Conservation (phyloP, 2,797 vertebrate genomes). For the Phrynocephalus vlangalii region DNA sequence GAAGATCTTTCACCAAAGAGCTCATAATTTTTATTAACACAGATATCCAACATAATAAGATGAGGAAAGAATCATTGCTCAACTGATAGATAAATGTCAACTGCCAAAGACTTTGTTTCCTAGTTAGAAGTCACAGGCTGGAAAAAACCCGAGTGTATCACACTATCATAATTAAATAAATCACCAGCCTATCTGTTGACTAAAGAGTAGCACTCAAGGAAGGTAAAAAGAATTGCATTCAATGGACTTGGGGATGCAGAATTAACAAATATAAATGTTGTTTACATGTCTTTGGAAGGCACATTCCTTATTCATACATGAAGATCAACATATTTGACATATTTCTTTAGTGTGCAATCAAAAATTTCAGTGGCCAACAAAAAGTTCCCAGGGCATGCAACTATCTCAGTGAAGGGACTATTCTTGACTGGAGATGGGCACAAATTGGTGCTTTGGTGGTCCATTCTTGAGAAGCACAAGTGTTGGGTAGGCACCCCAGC, state of each 20-base stretch:
- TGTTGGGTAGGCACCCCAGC: no score
- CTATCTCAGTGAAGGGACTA: not conserved
- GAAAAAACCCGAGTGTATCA: not conserved
- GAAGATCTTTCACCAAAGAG: constrained; percentile 11
- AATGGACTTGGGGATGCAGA: not conserved
- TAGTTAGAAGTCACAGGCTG: constrained; percentile 19
- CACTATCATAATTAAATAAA: no score
- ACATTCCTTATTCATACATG: not conserved
- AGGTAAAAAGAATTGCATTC: not conserved
- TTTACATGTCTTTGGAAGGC: not conserved
- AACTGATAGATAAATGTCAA: constrained; percentile 25
- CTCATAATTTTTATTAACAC: constrained; percentile 32
- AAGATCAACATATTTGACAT: not conserved
- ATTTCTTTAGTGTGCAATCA: not conserved
- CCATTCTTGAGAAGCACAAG: no score
- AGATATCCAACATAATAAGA: not conserved
- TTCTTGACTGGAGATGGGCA: not conserved
- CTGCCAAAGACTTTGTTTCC: constrained; percentile 38
- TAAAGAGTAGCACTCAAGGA: no score
- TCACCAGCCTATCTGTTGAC: no score
- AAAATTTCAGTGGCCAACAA: not conserved
- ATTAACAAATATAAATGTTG: not conserved
- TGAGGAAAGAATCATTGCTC: constrained; percentile 11
- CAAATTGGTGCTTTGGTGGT: no score
- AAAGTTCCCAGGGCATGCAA: not conserved